Base-by-base conservation (phyloP, 2,888 invertebrate genomes). In the Halictus quadricinctus region DNA sequence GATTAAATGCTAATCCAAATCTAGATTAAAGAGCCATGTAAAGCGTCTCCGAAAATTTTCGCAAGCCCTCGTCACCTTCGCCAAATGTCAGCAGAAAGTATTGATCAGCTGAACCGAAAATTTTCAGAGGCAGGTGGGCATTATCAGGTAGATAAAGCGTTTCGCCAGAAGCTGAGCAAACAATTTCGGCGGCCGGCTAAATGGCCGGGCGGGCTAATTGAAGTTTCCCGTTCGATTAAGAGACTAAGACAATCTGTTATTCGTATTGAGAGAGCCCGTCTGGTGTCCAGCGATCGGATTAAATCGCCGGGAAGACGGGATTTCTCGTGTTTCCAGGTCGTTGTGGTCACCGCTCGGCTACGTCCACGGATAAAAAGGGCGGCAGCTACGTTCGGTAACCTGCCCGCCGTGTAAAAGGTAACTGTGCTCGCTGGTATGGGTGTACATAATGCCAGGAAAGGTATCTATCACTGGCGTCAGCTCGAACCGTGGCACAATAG, bases 381-480 rank as follows among this genome's bases (percentile, higher is more conserved):
- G 48, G 76, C 76, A 41, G 69, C 54, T 77, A 75, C 72, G 80
- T 81, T 85, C 80, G 70, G 79, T 77, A 87, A 83, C 83, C 75
- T 84, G 90, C 46, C 21, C 8, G 75, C 75, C 76, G 41, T 79
- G 80, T 87, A 83, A 80, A 85, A 85, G 81, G 75, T 80, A 66
- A 85, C 77, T 50, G 72, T 66, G 64, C 69, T 72, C 12, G 81
- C 6, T 77, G 69, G 80, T 74, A 46, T 83, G 46, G 76, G 83
- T 90, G 64, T 43, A 60, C 81, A 88, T 87, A 88, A 87, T 81
- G 83, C 88, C 87, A 87, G 79, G 83, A 89, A 89, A 90, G 86
- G 90, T 93, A 92, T 93, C 92, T 93, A 93, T 93, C 93, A 92
- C 89, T 90, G 86, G 89, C 93, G 93, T 93, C 93, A 93, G 93